Base-by-base conservation (phyloP, 2,113 vertebrate species). In the Patagioenas fasciata region DNA sequence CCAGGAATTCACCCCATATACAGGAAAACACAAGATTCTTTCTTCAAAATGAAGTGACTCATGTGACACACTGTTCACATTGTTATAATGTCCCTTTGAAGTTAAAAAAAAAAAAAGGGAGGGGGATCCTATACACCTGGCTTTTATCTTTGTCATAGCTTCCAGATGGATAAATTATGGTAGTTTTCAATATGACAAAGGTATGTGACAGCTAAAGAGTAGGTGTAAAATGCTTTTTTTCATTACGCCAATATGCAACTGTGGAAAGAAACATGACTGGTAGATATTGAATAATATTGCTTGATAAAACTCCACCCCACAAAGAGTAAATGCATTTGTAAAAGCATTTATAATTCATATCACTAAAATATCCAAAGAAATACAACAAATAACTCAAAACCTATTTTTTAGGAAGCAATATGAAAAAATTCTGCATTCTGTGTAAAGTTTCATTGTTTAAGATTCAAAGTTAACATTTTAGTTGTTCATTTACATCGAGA, bases 151-250 rank as follows among this genome's bases (percentile, higher is more conserved):
- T 95, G 62, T 54, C 74, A 54, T 73, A 62, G 66, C 70, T 91
- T 73, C 70, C 85, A 50, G 80, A 89, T 89, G 66, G 87, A 67
- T 69, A 82, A 89, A 94, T 92, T 69, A 94, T 65, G 36, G 42
- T 53, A 58, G 19, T 66, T 72, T 50, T 89, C 74, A 62, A 47
- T 77, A 88, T 15, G 32, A 74, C 81, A 93, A 70, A 92, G 44
- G 86, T 72, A 91, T 85, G 70, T 50, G 70, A 86, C 85, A 93
- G 65, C 48, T 94, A 38, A 96, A 95, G 65, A 91, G 48, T 25
- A 93, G 34, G 67, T 95, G 60, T 79, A 78, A 96, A 96, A 94
- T 56, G 32, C 51, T 83, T 84, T 85, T 96, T 96, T 90, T 96
- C 93, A 62, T 65, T 89, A 81, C 42, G 62, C 47, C 71, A 89